A percentile compares a stretch with the other conserved stretches of the same genome.
These are phyloP conservation scores for Andrena praecox DNA, from an alignment of 2,888 invertebrate genomes.

Conservation along the genomic window DNA sequence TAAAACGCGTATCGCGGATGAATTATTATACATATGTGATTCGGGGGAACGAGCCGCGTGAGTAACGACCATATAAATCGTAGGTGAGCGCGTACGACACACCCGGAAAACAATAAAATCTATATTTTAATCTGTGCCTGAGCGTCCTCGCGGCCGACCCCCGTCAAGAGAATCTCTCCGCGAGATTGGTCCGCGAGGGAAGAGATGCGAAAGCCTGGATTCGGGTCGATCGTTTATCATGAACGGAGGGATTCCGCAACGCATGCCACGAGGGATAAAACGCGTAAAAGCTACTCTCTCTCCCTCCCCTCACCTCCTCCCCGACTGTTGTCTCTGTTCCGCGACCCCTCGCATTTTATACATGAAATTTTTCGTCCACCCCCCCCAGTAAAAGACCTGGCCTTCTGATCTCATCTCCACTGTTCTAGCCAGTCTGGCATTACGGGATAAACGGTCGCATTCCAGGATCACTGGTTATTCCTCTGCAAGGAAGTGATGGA, in stretches of 20 bases:
- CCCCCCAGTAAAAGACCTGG: neutral
- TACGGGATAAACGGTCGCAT: neutral
- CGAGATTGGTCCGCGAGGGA: constrained; percentile 61
- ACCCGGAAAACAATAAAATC: constrained; percentile 82
- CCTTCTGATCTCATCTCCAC: constrained; percentile 9
- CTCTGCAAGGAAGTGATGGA: neutral
- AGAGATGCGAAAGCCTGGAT: constrained; percentile 42
- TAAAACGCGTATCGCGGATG: constrained; percentile 76
- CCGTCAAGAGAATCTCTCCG: constrained; percentile 65
- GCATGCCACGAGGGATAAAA: constrained; percentile 65
- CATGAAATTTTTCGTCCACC: neutral
- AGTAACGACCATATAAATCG: constrained; percentile 81
- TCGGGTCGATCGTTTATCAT: constrained; percentile 79
- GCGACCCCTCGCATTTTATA: neutral
- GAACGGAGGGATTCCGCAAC: constrained; percentile 50
- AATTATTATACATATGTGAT: constrained; percentile 77
- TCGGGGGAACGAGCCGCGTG: constrained; percentile 69
- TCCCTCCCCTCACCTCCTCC: neutral
- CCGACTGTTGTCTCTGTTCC: neutral
- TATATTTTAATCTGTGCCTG: constrained; percentile 82
- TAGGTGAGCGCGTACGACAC: constrained; percentile 70
- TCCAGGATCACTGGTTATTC: neutral
- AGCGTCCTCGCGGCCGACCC: constrained; percentile 56
- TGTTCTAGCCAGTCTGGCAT: neutral
- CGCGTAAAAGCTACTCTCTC: constrained; percentile 69